Evolutionary conservation across 2,797 vertebrate species (phyloP).

Genomic region (Capromys pilorides): DNA sequence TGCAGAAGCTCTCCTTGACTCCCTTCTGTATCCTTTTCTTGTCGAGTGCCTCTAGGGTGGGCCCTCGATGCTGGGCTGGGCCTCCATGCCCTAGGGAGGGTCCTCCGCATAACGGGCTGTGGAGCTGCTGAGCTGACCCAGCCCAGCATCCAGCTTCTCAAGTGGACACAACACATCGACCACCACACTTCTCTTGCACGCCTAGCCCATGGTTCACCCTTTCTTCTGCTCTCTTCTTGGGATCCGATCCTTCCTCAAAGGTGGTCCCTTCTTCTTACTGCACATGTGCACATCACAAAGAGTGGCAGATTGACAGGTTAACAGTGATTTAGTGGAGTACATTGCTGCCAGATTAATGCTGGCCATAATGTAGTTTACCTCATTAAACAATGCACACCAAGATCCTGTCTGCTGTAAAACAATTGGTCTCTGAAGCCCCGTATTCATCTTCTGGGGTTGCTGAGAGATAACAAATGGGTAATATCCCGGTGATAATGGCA

Average conservation of each 20-base stretch:
- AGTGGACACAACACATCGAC: no score
- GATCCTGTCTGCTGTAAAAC: slow-evolving; percentile 87
- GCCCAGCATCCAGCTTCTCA: no score
- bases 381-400: slow-evolving; percentile 88
- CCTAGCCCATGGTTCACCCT: not conserved
- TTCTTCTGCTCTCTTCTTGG: not conserved
- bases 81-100: no score
- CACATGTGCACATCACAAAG: slow-evolving; percentile 78
- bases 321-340: slow-evolving; percentile 83
- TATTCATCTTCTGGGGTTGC: slow-evolving; percentile 89
- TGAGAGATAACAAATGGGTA: slow-evolving; percentile 90
- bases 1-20: no score
- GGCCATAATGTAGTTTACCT: slow-evolving; percentile 87
- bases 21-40: no score
- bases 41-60: no score
- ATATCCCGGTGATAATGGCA: slow-evolving; percentile 88
- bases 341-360: slow-evolving; percentile 83
- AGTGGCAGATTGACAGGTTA: slow-evolving; percentile 86
- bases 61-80: no score
- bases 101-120: no score
- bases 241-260: not conserved
- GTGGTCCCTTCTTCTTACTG: not conserved
- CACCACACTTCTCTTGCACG: not conserved
- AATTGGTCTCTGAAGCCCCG: slow-evolving; percentile 89
- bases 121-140: no score